Conservation (phyloP, 1,140 invertebrate species). For the Ceratosolen solmsi region DNA sequence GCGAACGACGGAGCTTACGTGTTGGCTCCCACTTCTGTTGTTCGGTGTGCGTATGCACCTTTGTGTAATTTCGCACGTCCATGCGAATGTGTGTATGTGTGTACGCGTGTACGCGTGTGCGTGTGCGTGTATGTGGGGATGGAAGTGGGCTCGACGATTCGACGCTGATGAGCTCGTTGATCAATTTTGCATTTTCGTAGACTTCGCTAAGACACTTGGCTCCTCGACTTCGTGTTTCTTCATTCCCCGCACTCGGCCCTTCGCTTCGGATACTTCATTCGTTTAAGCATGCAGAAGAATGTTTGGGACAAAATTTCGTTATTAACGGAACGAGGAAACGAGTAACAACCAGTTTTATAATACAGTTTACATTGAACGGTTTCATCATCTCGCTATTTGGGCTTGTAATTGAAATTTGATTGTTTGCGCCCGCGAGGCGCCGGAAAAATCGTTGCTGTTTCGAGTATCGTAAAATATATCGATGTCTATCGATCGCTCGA, state of each 20-base stretch:
- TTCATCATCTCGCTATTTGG: constrained; percentile 50
- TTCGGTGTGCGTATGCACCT: too few relatives aligned
- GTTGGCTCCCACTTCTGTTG: too few relatives aligned
- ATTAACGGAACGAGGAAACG: constrained; percentile 68
- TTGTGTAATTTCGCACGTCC: too few relatives aligned
- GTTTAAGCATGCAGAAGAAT: constrained; percentile 51
- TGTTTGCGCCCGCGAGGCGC: constrained; percentile 40
- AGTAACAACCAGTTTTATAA: constrained; percentile 66
- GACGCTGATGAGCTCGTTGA: constrained; percentile 1
- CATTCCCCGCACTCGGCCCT: background rate
- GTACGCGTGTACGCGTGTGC: background rate
- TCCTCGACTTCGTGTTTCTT: constrained; percentile 29
- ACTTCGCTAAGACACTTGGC: constrained; percentile 49
- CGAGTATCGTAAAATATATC: background rate
- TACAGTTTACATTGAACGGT: constrained; percentile 67
- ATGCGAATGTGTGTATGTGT: too few relatives aligned
- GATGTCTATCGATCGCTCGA: background rate
- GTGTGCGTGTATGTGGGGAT: background rate
- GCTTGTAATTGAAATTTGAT: constrained; percentile 63
- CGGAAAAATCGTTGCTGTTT: background rate
- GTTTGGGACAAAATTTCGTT: constrained; percentile 63
- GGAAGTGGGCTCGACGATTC: background rate
- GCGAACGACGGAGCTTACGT: background rate
- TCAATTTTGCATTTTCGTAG: constrained; percentile 30
- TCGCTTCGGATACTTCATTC: background rate